Conservation (phyloP, 1,140 invertebrate genomes). For the Drosophila biarmipes region DNA sequence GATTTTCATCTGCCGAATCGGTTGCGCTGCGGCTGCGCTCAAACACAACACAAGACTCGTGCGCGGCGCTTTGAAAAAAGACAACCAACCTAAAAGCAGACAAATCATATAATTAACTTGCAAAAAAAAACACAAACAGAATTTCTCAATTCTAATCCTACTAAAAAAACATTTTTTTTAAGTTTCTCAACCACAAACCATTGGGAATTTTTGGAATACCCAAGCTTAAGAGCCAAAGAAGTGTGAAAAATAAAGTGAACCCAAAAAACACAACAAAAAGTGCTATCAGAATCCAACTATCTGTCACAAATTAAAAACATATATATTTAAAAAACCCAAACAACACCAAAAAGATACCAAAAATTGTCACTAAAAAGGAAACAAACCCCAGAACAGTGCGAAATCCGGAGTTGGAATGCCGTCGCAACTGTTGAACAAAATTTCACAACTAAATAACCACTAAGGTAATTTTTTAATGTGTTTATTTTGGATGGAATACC, state of each 20-base stretch:
- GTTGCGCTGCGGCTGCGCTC: conserved; percentile 76
- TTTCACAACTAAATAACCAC: conserved; percentile 17
- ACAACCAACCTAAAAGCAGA: conserved; percentile 10
- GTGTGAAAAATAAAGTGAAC: conserved; percentile 28
- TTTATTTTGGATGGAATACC: conserved; percentile 6
- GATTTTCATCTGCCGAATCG: conserved; percentile 66
- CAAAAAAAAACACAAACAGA: conserved; percentile 7
- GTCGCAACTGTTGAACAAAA: conserved; percentile 34
- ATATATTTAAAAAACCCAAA: conserved; percentile 11
- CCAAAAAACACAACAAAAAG: conserved; percentile 10
- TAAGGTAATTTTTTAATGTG: conserved; percentile 35
- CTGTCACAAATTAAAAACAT: conserved; percentile 30
- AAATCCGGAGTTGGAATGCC: conserved; percentile 40
- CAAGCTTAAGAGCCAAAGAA: conserved; percentile 38
- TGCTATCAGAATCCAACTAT: conserved; percentile 31
- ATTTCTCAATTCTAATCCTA: conserved; percentile 12
- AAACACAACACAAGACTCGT: conserved; percentile 64
- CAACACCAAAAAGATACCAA: conserved; percentile 17
- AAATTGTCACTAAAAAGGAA: conserved; percentile 4
- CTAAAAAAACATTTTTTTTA: conserved; percentile 44
- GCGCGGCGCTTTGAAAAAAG: conserved; percentile 55
- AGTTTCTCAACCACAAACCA: conserved; percentile 16
- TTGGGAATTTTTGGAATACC: conserved; percentile 24
- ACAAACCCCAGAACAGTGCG: conserved; percentile 1
- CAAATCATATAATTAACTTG: conserved; percentile 4